These are phyloP conservation scores for Sceliomorpha sp. DNA, from an alignment of 2,888 invertebrate genomes.

Conservation along the genomic window DNA sequence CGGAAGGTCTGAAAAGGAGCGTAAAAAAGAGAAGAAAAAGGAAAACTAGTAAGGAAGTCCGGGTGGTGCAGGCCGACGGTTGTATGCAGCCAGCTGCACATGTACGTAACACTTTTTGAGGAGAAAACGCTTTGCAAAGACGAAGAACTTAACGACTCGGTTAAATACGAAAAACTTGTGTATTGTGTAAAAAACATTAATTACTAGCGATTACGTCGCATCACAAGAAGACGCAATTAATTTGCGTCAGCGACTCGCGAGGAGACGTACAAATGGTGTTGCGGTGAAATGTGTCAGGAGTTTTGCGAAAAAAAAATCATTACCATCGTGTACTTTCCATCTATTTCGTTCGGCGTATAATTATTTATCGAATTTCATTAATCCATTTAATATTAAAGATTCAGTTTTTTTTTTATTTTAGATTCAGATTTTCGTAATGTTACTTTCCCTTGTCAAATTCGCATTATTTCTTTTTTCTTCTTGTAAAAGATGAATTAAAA, in stretches of 20 bases:
- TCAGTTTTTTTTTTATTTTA: no score
- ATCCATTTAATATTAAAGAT: no score
- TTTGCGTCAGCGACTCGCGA: background rate
- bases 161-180: constrained; percentile 8
- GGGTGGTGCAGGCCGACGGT: background rate
- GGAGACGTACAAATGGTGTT: background rate
- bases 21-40: background rate
- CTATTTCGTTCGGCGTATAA: no score
- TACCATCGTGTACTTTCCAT: no score
- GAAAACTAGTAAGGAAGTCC: constrained; percentile 5
- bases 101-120: constrained; percentile 8
- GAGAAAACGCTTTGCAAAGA: constrained; percentile 3
- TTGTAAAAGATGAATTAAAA: no score
- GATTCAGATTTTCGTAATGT: no score
- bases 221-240: constrained; percentile 4
- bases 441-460: no score
- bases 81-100: background rate
- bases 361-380: no score
- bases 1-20: constrained; percentile 1
- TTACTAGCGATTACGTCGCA: constrained; percentile 1
- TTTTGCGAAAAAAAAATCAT: background rate
- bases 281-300: background rate
- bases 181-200: constrained; percentile 11
- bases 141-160: constrained; percentile 15
- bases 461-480: no score